phyloP scores from a whole-genome alignment of 2,113 vertebrate species.

The Oryzias javanicus region DNA sequence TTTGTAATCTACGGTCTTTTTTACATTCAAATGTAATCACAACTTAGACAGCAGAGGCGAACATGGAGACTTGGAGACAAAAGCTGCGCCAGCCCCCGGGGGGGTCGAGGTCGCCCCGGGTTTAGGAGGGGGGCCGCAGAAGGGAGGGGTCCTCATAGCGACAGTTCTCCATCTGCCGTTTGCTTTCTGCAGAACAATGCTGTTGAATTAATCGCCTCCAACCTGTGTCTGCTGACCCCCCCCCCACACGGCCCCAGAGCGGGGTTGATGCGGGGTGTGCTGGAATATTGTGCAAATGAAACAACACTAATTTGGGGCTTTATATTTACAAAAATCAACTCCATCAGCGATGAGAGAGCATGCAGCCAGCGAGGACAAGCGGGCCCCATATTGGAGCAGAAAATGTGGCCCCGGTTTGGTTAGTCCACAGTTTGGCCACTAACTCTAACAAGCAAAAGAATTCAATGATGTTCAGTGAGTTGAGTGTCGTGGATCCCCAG shows the following conservation, averaged over 20 bases:
- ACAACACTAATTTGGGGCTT: neutral
- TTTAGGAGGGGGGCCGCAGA: slow-evolving; percentile 20
- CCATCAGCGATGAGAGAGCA: no score
- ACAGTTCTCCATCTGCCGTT: slow-evolving; percentile 77
- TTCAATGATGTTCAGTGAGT: no score
- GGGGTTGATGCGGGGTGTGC: slow-evolving; percentile 16
- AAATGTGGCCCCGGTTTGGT: no score
- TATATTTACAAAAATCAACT: no score
- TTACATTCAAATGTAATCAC: slow-evolving; percentile 54
- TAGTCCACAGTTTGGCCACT: no score
- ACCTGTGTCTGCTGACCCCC: slow-evolving; percentile 52
- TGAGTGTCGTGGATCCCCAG: no score
- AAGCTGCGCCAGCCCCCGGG: slow-evolving; percentile 43
- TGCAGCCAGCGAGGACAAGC: no score
- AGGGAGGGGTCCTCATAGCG: slow-evolving; percentile 44
- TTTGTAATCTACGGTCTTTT: slow-evolving; percentile 18
- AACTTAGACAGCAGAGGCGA: slow-evolving; percentile 63
- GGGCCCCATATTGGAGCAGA: no score
- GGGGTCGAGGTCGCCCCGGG: slow-evolving; percentile 53
- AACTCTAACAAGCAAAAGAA: no score
- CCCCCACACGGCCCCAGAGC: slow-evolving; percentile 1
- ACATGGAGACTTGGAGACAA: slow-evolving; percentile 62
- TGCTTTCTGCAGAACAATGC: slow-evolving; percentile 69
- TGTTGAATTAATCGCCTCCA: slow-evolving; percentile 70
- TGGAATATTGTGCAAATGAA: slow-evolving; percentile 27